Conservation (phyloP, 1,140 invertebrate genomes). For the Mylabris phalerata region DNA sequence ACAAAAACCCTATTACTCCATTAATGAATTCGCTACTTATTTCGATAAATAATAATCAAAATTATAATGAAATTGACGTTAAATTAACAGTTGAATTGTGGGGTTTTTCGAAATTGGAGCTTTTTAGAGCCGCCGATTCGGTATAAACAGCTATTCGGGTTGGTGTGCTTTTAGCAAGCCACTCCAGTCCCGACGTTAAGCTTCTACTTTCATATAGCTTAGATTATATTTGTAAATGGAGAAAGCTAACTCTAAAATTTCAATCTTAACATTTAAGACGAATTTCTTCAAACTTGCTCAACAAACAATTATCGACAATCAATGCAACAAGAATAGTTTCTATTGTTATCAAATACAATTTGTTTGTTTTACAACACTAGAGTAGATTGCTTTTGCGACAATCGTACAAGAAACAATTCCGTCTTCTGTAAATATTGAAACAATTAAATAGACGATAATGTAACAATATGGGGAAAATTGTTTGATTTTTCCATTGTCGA, state of each 20-base stretch:
- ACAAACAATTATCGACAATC: too few species aligned
- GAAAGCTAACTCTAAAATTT: slow-evolving; percentile 1
- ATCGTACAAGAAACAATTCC: slow-evolving; percentile 4
- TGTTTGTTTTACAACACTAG: slow-evolving; percentile 7
- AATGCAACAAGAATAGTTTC: background rate
- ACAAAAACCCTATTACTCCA: background rate
- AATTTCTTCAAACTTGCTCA: too few species aligned
- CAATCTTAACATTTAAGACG: too few species aligned
- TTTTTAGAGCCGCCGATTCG: slow-evolving; percentile 2
- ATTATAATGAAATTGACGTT: too few species aligned
- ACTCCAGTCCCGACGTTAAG: slow-evolving; percentile 13
- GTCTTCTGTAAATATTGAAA: slow-evolving; percentile 3
- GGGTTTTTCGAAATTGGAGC: too few species aligned
- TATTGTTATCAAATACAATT: slow-evolving; percentile 3
- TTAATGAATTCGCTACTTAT: too few species aligned
- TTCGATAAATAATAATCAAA: too few species aligned
- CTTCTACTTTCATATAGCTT: slow-evolving; percentile 12
- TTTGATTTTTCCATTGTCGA: too few species aligned
- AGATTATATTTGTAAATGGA: slow-evolving; percentile 13
- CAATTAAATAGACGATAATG: too few species aligned
- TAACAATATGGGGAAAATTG: too few species aligned
- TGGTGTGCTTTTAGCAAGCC: slow-evolving; percentile 17
- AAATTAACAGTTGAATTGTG: too few species aligned
- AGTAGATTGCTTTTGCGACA: slow-evolving; percentile 9
- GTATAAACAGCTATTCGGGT: background rate